phyloP scores from a whole-genome alignment of 1,140 invertebrate genomes.

The Sycophila sp. region DNA sequence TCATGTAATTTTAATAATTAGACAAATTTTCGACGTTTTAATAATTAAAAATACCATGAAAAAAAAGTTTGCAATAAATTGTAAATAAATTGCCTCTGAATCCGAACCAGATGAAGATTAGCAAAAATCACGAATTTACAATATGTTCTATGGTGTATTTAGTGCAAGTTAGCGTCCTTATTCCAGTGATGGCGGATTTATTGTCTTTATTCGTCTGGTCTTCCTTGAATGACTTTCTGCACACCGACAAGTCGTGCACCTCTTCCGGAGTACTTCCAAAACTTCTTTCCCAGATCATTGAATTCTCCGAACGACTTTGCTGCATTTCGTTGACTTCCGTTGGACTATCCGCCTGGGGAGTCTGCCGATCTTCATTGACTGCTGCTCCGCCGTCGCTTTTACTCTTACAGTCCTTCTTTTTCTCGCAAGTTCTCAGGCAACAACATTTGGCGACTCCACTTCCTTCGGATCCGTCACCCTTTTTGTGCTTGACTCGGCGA shows the following conservation, averaged over 20 bases:
- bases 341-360: constrained; percentile 29
- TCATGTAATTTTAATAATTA: too few relatives aligned
- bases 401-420: constrained; percentile 62
- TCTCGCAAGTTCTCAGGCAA: constrained; percentile 65
- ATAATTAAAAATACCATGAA: too few relatives aligned
- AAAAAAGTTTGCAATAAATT: too few relatives aligned
- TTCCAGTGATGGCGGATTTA: constrained; percentile 4
- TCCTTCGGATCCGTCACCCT: constrained; percentile 72
- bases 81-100: too few relatives aligned
- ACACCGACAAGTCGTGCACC: neutral
- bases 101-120: neutral
- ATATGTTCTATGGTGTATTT: constrained; percentile 63
- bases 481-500: constrained; percentile 90
- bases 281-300: constrained; percentile 13
- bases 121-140: constrained; percentile 59
- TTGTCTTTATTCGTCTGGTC: constrained; percentile 37
- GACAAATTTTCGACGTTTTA: too few relatives aligned
- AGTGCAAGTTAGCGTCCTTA: constrained; percentile 53
- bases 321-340: constrained; percentile 27
- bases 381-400: constrained; percentile 26
- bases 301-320: constrained; percentile 2
- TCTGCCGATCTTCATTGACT: too few relatives aligned
- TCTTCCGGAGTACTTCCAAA: too few relatives aligned
- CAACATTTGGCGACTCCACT: constrained; percentile 63
- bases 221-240: constrained; percentile 36